Evolutionary conservation across 2,797 vertebrate genomes (phyloP), one percentile per base, ranked within the genome.

Genomic region (Microctenopoma steveboyesi): DNA sequence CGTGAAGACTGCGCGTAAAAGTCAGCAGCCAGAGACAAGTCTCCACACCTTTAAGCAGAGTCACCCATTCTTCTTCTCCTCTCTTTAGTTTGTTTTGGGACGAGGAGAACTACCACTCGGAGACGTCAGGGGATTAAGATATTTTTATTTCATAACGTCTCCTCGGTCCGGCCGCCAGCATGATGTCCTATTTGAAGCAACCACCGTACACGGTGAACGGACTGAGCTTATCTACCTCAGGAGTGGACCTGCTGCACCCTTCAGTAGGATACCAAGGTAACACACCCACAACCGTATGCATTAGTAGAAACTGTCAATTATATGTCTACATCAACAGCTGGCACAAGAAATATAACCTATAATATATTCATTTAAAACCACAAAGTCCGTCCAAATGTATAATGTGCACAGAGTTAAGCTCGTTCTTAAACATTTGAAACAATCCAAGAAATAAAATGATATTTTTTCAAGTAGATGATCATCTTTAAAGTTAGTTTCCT

Each of bases 101-200:
- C 51, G 30, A 46, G 16, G 54, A 30, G 47, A 81, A 22, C n/a
- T 6, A 18, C 11, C 50, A 59, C 64, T 51, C 49, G 55, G 56
- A 78, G 55, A 79, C 67, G 7, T 30, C 1, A 50, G 40, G 48
- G 85, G 83, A 90, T 74, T 82, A 66, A 69, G 48, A 30, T 1
- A 7, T 4, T 0, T 42, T 8, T 30, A 66, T 59, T 73, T 73
- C 58, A 65, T 62, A 66, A 60, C 39, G 64, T 75, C 84, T 78
- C 37, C 15, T 81, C 69, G 89, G 88, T 66, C 78, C 86, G 86
- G 93, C 92, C 83, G 92, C 94, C 95, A 97, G 92, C 93, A 98
- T 98, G 97, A 98, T 98, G 96, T 97, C 97, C 93, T 98, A 98
- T 95, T 90, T 98, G 91, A 98, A 98, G 94, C 97, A 98, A 94